Base-by-base conservation (phyloP, 2,797 vertebrate species). In the Carcharodon carcharias region DNA sequence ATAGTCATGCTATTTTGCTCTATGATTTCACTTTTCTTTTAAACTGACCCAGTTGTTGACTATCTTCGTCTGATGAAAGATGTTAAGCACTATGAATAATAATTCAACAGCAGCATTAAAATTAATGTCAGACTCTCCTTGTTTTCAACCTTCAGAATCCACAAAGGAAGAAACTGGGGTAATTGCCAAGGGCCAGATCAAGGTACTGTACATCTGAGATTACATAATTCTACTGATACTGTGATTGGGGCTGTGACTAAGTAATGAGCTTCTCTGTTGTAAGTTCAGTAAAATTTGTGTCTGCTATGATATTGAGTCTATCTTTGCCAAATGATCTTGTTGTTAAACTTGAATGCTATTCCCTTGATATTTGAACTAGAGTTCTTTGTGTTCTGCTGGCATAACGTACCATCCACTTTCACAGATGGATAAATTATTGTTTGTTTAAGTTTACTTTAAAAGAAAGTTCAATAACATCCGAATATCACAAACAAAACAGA, bases 111-210 rank as follows among this genome's bases (percentile, higher is more conserved):
- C n/a, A 45, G 45, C 54, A 96, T 67, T 65, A 87, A 87, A 67
- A 58, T 96, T 50, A 54, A 96, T 61, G 16, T 31, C 16, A 69
- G 96, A n/a, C 58, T 89, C 65, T 88, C 16, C 63, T 67, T 93
- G 31, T 63, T 65, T 87, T 50, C 67, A 58, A 96, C 56, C n/a
- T 93, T 89, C 97, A 98, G 98, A 98, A 95, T 97, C 98, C 97
- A 97, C 98, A 97, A 98, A 98, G 97, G 98, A 98, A 96, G 98
- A 98, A 97, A 97, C 98, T 97, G 98, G 97, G 96, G 97, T 97
- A 96, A 97, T 98, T 94, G 98, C 98, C 97, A 98, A 98, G 97
- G 98, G 97, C 97, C 98, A 98, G 96, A 97, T 98, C 96, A 98
- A 98, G 98, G 98, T 98, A 98, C 63, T 93, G 61, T 40, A 11